A percentile compares a stretch with the other conserved stretches of the same genome.
These are phyloP conservation scores for Stomatorhinus walkeri DNA, from an alignment of 2,797 vertebrate species.

Conservation along the genomic window DNA sequence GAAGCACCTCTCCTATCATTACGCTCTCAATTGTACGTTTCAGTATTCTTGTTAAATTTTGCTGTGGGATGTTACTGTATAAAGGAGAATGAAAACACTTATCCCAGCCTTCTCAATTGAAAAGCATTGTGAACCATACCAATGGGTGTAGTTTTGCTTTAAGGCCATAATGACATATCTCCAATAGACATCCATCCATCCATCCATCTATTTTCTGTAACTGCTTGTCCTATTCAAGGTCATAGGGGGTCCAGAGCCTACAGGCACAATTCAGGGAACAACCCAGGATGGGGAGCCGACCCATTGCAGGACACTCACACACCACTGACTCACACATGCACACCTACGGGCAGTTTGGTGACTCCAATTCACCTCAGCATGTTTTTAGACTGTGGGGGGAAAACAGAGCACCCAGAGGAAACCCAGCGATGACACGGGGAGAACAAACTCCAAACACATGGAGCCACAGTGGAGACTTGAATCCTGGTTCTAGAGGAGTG, in stretches of 20 bases:
- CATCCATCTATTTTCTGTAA: neutral
- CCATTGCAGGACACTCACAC: neutral
- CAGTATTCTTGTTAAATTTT: conserved; percentile 6
- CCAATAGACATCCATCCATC: neutral
- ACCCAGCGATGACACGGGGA: neutral
- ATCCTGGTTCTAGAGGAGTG: neutral
- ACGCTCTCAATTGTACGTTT: neutral
- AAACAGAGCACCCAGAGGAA: neutral
- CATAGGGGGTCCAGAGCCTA: neutral
- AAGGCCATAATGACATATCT: neutral
- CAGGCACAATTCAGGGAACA: neutral
- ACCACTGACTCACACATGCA: neutral
- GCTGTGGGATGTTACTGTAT: neutral
- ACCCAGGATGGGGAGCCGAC: neutral
- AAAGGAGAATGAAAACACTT: neutral
- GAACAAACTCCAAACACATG: neutral
- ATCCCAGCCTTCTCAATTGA: neutral
- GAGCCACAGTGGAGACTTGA: neutral
- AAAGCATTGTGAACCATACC: neutral
- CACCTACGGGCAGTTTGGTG: neutral
- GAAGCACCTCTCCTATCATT: neutral
- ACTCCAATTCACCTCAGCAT: neutral
- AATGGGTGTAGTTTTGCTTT: neutral
- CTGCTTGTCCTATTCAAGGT: neutral
- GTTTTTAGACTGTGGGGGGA: neutral